Evolutionary conservation across 2,797 vertebrate genomes (phyloP), one percentile per base, ranked within the genome.

Genomic region (Lemur catta): DNA sequence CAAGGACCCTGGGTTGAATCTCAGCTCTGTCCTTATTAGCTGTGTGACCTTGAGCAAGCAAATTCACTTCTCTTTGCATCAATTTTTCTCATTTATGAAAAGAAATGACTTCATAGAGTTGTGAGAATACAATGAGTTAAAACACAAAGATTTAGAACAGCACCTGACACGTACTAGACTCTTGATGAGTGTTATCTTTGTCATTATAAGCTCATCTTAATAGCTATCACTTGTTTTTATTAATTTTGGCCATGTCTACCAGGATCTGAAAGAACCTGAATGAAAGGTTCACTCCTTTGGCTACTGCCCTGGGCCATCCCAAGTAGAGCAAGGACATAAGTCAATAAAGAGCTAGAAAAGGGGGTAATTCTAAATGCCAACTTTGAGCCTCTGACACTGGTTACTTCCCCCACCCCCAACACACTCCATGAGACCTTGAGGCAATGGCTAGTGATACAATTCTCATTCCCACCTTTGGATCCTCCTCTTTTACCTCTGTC

Each of bases 31-130:
- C 52, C 67, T 67, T 71, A 78, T 10, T 46, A 65, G 61, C 13
- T 22, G 6, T 35, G 30, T 76, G 59, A 71, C 10, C 26, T 35
- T 72, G 43, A 88, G 24, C 9, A 43, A 95, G 63, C 61, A 35
- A 41, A 20, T 84, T 91, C 52, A 57, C 41, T 71, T 71, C 28
- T 91, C 75, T 57, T 57, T 76, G 55, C 46, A 33, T 81, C 33
- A 6, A 61, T 87, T 91, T 38, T 95, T 86, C 71, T 82, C 74
- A 91, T 79, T 33, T 55, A 38, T 50, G 33, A 93, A 93, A 95
- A 63, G 59, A 75, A 96, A 84, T 30, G 67, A 84, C 52, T 92
- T 84, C 63, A 75, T 4, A 41, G 50, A 84, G 4, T 33, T 76
- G 59, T 63, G 75, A 93, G 65, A 85, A 93, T 63, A 86, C 67